Evolutionary conservation across 2,797 vertebrate species (phyloP).

Genomic region (Mallotus villosus): DNA sequence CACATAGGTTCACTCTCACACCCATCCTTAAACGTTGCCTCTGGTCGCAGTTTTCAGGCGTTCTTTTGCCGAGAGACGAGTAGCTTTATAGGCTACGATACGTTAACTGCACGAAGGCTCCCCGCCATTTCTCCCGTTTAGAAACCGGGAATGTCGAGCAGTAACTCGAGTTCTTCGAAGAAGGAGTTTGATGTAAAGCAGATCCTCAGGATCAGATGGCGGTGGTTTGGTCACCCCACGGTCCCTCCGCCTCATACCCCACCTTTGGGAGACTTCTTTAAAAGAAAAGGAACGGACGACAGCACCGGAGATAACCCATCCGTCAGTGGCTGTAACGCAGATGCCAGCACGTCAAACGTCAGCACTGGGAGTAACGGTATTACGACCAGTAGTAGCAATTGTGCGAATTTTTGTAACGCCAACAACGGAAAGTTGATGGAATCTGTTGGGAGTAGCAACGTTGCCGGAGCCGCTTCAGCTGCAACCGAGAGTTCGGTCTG

Average conservation of each 20-base stretch:
- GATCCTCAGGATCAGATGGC: slow-evolving; percentile 97
- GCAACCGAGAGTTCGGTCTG: slow-evolving; percentile 66
- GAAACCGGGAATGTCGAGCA: slow-evolving; percentile 86
- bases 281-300: slow-evolving; percentile 67
- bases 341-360: slow-evolving; percentile 39
- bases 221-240: slow-evolving; percentile 94
- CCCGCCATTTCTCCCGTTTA: slow-evolving; percentile 57
- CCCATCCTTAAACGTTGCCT: slow-evolving; percentile 46
- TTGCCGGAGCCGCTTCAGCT: slow-evolving; percentile 70
- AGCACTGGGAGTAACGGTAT: slow-evolving; percentile 51
- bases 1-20: not conserved
- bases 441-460: slow-evolving; percentile 70
- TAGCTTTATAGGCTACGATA: slow-evolving; percentile 63
- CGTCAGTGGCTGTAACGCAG: slow-evolving; percentile 56
- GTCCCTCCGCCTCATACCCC: slow-evolving; percentile 82
- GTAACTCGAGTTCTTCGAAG: slow-evolving; percentile 76
- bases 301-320: slow-evolving; percentile 63
- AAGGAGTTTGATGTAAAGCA: slow-evolving; percentile 99
- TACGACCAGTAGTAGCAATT: slow-evolving; percentile 64
- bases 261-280: slow-evolving; percentile 84
- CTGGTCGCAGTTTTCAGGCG: slow-evolving; percentile 74
- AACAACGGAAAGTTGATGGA: slow-evolving; percentile 84
- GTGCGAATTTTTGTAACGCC: slow-evolving; percentile 63
- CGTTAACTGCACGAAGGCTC: slow-evolving; percentile 55
- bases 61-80: slow-evolving; percentile 85